phyloP scores from a whole-genome alignment of 2,888 invertebrate species.

The Perizoma flavofasciatum region DNA sequence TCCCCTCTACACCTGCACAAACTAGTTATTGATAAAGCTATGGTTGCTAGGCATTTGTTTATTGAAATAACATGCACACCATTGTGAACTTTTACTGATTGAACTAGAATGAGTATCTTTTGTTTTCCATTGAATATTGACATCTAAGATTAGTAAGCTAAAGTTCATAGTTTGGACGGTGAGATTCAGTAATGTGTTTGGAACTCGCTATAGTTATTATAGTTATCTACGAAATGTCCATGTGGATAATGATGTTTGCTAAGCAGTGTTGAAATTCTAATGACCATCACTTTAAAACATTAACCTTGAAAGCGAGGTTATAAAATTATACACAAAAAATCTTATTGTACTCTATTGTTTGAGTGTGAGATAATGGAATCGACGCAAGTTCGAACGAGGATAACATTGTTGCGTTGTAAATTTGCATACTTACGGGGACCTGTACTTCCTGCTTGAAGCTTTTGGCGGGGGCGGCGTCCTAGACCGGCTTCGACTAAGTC shows the following conservation, averaged over 20 bases:
- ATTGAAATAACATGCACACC: slow-evolving; percentile 11
- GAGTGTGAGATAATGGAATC: background rate
- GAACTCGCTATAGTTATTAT: background rate
- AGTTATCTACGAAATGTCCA: background rate
- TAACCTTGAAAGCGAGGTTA: slow-evolving; percentile 75
- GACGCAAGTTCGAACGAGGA: background rate
- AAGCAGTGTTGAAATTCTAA: slow-evolving; percentile 41
- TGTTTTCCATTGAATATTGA: too few relatives aligned
- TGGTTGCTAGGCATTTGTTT: slow-evolving; percentile 29
- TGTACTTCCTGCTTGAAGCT: slow-evolving; percentile 74
- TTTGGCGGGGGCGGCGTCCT: slow-evolving; percentile 81
- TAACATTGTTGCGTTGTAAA: slow-evolving; percentile 1
- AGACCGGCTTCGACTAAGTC: slow-evolving; percentile 80
- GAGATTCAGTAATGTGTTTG: too few relatives aligned
- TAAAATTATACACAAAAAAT: slow-evolving; percentile 41
- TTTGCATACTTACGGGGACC: slow-evolving; percentile 70
- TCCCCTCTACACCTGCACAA: background rate
- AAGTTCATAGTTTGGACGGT: too few relatives aligned
- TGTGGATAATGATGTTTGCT: background rate
- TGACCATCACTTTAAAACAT: slow-evolving; percentile 55
- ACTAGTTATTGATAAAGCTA: slow-evolving; percentile 25
- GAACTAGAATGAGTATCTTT: background rate
- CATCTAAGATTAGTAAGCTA: too few relatives aligned
- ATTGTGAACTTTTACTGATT: slow-evolving; percentile 11
- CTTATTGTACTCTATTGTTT: slow-evolving; percentile 1